Base-by-base conservation (phyloP, 2,113 vertebrate species). In the Catagonus wagneri region DNA sequence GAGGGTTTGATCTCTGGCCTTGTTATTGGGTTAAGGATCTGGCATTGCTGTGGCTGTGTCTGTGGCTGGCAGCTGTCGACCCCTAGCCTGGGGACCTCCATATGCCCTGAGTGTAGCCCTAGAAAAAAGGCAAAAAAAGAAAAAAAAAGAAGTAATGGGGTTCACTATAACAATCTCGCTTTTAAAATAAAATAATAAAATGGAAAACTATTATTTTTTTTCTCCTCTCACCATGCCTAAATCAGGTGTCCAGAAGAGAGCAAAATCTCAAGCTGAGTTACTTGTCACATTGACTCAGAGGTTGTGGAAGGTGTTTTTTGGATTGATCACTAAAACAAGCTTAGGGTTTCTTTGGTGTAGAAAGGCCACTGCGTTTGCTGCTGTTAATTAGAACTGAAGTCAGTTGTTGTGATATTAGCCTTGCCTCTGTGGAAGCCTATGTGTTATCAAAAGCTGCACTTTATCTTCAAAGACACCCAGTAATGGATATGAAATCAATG, bases 161-260 rank as follows among this genome's bases (percentile, higher is more conserved):
- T 87, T 95, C 23, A 32, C 32, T 91, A 22, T 83, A 89, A 71
- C 71, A 61, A 90, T 71, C 65, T 63, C 63, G 81, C 34, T 83
- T 81, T 95, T 80, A 71, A 79, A 97, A 81, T 80, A 78, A 86
- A 61, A 71, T 12, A 54, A 83, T 58, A 75, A 83, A 87, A 79
- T 90, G 15, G 52, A 84, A 83, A 89, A 79, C n/a, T 29, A 39
- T 56, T 65, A 9, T 56, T 72, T 61, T 68, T 68, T 94, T 85
- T 58, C 56, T 93, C n/a, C 39, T 74, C 58, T 93, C 54, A 23
- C 78, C 15, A 23, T 2, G 15, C 25, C 72, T 95, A 81, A 95
- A 63, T 75, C 56, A 56, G 2, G n/a, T 75, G 27, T 81, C 69
- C 52, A 17, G 34, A 44, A 88, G 66, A 17, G 14, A 80, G 22